phyloP scores from a whole-genome alignment of 2,888 invertebrate genomes.

The Agriotes lineatus region DNA sequence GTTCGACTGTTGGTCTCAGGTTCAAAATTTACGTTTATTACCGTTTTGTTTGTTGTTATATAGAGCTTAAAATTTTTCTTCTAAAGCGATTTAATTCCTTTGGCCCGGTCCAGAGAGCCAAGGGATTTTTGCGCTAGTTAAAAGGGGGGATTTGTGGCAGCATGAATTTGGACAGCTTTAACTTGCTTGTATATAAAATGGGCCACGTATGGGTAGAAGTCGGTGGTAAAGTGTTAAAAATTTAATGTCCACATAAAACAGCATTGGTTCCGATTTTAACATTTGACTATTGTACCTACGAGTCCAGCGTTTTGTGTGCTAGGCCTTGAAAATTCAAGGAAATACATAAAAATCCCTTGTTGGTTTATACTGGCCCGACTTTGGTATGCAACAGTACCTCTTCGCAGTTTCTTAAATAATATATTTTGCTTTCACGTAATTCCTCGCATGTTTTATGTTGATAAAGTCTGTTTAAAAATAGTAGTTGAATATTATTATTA shows the following conservation, averaged over 20 bases:
- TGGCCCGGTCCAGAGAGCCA: not conserved
- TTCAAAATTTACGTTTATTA: slow-evolving; percentile 40
- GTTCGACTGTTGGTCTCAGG: slow-evolving; percentile 23
- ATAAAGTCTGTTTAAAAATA: too few species aligned
- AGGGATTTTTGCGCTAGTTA: not conserved
- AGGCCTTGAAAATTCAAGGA: not conserved
- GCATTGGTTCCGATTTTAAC: slow-evolving; percentile 13
- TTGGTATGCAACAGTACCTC: too few species aligned
- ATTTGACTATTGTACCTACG: not conserved
- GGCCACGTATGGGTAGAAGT: slow-evolving; percentile 16
- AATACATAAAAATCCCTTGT: too few species aligned
- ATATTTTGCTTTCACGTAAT: too few species aligned
- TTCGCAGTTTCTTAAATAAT: too few species aligned
- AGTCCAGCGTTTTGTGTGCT: not conserved
- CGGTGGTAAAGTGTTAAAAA: slow-evolving; percentile 47
- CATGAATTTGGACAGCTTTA: not conserved
- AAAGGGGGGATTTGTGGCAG: not conserved
- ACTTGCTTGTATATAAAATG: slow-evolving; percentile 11
- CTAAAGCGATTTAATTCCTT: slow-evolving; percentile 30
- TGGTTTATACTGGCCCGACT: too few species aligned
- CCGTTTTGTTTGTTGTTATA: slow-evolving; percentile 43
- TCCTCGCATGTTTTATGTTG: too few species aligned
- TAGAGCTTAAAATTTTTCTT: slow-evolving; percentile 10
- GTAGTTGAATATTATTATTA: too few species aligned
- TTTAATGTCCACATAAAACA: slow-evolving; percentile 48